phyloP scores from a whole-genome alignment of 1,140 invertebrate genomes.

The Hestina assimilis region DNA sequence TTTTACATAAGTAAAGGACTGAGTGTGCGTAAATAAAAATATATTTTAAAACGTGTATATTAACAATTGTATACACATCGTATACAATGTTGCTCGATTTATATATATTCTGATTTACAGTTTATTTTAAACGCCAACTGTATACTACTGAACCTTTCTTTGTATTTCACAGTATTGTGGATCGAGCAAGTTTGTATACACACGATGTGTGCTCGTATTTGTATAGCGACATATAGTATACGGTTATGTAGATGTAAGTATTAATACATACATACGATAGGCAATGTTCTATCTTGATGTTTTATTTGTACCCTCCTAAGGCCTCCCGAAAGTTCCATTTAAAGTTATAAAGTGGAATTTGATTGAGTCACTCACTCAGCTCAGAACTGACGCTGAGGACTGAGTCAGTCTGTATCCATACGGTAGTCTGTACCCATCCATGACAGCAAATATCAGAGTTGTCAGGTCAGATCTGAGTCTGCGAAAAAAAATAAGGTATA shows the following conservation, averaged over 20 bases:
- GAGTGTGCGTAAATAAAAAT: conserved; percentile 11
- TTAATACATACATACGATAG: conserved; percentile 70
- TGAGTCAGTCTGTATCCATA: too few relatives aligned
- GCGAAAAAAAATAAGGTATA: too few relatives aligned
- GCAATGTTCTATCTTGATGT: conserved; percentile 57
- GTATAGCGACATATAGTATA: conserved; percentile 44
- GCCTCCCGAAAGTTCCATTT: not conserved
- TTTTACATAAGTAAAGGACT: conserved; percentile 6
- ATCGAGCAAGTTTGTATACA: not conserved
- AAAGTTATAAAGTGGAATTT: not conserved
- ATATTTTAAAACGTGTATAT: conserved; percentile 23
- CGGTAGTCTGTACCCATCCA: too few relatives aligned
- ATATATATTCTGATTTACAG: not conserved
- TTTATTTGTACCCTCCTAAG: conserved; percentile 36
- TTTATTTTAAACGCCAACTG: too few relatives aligned
- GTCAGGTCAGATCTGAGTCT: too few relatives aligned
- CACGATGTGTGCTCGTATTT: not conserved
- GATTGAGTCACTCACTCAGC: too few relatives aligned
- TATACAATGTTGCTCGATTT: not conserved
- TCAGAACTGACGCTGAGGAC: too few relatives aligned
- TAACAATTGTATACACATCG: conserved; percentile 15
- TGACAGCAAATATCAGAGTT: too few relatives aligned
- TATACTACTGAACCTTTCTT: too few relatives aligned
- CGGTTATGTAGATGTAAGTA: conserved; percentile 46
- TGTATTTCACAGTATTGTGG: too few relatives aligned